Evolutionary conservation across 2,888 invertebrate genomes (phyloP).

Genomic region (Parnassius smintheus): DNA sequence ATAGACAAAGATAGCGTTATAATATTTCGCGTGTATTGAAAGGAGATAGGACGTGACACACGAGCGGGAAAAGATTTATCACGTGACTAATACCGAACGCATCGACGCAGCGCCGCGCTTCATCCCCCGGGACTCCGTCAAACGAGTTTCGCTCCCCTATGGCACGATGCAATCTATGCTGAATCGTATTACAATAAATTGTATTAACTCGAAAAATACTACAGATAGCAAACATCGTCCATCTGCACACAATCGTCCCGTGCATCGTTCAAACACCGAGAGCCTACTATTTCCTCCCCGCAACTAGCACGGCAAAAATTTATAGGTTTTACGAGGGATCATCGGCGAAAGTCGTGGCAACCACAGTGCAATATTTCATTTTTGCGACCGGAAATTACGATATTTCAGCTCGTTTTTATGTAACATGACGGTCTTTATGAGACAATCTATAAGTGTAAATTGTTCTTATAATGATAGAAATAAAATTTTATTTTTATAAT

Average conservation of each 20-base stretch:
- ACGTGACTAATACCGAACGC: conserved; percentile 74
- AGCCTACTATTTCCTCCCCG: conserved; percentile 64
- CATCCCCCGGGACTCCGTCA: conserved; percentile 76
- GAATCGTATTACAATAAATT: conserved; percentile 82
- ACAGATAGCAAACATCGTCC: conserved; percentile 79
- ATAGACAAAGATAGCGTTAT: conserved; percentile 59
- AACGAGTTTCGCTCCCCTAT: conserved; percentile 79
- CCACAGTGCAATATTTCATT: conserved; percentile 75
- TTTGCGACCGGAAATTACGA: conserved; percentile 70
- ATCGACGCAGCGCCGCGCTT: conserved; percentile 60
- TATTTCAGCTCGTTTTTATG: conserved; percentile 58
- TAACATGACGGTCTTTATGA: conserved; percentile 27
- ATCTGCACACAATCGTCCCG: conserved; percentile 75
- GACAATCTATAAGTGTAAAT: conserved; percentile 3
- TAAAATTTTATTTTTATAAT: too few species aligned
- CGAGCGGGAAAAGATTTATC: conserved; percentile 73
- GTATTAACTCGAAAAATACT: conserved; percentile 81
- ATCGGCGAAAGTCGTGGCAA: conserved; percentile 67
- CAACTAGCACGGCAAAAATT: conserved; percentile 60
- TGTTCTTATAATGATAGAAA: too few species aligned
- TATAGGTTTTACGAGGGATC: conserved; percentile 78
- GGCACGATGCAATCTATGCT: conserved; percentile 80
- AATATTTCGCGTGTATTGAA: conserved; percentile 52
- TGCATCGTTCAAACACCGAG: conserved; percentile 50
- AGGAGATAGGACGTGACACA: conserved; percentile 57